Evolutionary conservation across 2,888 invertebrate genomes (phyloP), one percentile per base, ranked within the genome.

Genomic region (Ferrisia virgata): DNA sequence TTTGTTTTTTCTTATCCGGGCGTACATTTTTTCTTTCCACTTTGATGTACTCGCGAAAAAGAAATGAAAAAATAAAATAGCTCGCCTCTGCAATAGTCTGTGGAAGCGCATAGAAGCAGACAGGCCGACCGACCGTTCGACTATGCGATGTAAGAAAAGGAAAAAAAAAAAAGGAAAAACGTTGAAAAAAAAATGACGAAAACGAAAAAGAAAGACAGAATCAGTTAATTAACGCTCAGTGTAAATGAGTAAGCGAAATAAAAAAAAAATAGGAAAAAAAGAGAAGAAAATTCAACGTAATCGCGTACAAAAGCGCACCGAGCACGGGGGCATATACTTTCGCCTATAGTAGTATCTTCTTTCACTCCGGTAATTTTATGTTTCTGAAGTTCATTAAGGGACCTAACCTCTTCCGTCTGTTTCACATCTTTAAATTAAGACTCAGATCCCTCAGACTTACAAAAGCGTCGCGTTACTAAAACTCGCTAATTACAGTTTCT

Each of bases 361-460:
- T 82, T 82, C 82, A 82, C 64, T 82, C 82, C 69, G 82, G 82
- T 82, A 82, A 82, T 82, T 82, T 82, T 69, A 82, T 82, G 82
- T 82, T 82, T 82, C 82, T 82, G 82, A 82, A 82, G 82, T 82
- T 82, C 82, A 82, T 82, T 82, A 82, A 69, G 82, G 82, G 69
- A 82, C 82, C 82, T 39, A 82, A 82, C 82, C 69, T 82, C 82
- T 82, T 82, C 69, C 82, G 82, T 82, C 82, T 82, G 82, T 69
- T 82, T 82, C 82, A 64, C 69, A 82, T 82, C 82, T 82, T 82
- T 82, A 82, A 82, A 82, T 82, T 82, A 82, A 82, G 82, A 82
- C 64, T 69, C 82, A 64, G 82, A 82, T 82, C 82, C 82, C 36
- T 64, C 28, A 82, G 82, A 82, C 82, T 82, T 64, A 82, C 69